Conservation (phyloP, 2,113 vertebrate genomes). For the Bufo gargarizans region DNA sequence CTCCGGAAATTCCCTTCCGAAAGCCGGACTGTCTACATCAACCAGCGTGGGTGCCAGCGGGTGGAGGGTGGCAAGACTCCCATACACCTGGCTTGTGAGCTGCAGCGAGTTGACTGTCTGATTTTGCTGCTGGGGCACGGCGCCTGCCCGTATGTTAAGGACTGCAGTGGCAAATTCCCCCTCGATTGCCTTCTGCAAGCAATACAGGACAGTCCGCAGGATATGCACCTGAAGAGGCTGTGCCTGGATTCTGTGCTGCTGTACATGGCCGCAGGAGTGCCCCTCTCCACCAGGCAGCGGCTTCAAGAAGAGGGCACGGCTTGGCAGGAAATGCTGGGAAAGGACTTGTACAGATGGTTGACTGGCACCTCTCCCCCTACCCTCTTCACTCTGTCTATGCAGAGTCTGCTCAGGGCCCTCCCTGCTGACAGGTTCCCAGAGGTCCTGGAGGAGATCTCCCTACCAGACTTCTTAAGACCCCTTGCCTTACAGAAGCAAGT, state of each 20-base stretch:
- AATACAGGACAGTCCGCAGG: slow-evolving; percentile 63
- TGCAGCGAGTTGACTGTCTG: slow-evolving; percentile 82
- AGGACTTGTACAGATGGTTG: slow-evolving; percentile 81
- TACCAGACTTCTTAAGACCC: slow-evolving; percentile 86
- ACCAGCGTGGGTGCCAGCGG: slow-evolving; percentile 79
- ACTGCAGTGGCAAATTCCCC: slow-evolving; percentile 71
- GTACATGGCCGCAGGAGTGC: slow-evolving; percentile 74
- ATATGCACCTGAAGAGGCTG: slow-evolving; percentile 70
- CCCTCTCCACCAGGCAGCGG: slow-evolving; percentile 67
- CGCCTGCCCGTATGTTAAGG: slow-evolving; percentile 73
- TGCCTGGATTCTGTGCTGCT: slow-evolving; percentile 87
- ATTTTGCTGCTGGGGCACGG: slow-evolving; percentile 84
- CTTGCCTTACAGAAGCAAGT: slow-evolving; percentile 72
- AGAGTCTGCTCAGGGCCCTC: slow-evolving; percentile 82
- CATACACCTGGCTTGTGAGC: slow-evolving; percentile 85
- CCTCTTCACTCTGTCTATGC: slow-evolving; percentile 83
- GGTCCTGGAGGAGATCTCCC: slow-evolving; percentile 77
- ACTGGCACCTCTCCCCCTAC: slow-evolving; percentile 79
- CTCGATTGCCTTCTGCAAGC: slow-evolving; percentile 81
- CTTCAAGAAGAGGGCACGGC: slow-evolving; percentile 73
- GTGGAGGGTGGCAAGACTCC: slow-evolving; percentile 83
- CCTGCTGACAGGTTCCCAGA: slow-evolving; percentile 78
- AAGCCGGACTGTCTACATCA: slow-evolving; percentile 71
- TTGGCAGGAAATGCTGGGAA: slow-evolving; percentile 84
- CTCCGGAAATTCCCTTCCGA: slow-evolving; percentile 67